Conservation (phyloP, 2,888 invertebrate species). For the Thysanoteuthis rhombus region DNA sequence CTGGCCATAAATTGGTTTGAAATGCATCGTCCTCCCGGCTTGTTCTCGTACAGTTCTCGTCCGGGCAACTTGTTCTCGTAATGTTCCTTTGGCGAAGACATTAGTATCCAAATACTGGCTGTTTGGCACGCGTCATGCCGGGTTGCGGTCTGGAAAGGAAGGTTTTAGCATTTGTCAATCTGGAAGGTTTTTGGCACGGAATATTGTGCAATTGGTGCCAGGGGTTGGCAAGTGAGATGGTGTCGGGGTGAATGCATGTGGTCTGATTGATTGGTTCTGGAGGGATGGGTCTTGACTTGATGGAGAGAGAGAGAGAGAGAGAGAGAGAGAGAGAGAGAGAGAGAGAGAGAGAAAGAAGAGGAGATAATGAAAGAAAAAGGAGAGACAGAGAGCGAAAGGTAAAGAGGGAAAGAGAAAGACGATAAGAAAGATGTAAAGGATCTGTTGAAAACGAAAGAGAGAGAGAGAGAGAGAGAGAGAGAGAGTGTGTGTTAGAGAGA, state of each 20-base stretch:
- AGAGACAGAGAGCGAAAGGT: background rate
- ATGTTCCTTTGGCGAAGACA: background rate
- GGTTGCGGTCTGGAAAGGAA: background rate
- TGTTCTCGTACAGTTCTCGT: background rate
- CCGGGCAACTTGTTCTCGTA: constrained; percentile 12
- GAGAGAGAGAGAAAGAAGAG: background rate
- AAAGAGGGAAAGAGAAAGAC: background rate
- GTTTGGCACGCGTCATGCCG: background rate
- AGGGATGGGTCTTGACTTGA: background rate
- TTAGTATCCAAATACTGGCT: background rate
- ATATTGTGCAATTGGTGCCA: background rate
- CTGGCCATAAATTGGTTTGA: background rate
- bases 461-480: too few relatives aligned
- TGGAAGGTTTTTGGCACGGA: background rate
- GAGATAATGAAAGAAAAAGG: background rate
- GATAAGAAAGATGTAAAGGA: too few relatives aligned
- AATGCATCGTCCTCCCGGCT: background rate
- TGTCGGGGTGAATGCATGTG: background rate
- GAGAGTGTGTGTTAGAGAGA: too few relatives aligned
- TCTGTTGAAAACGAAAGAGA: too few relatives aligned
- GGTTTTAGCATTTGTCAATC: background rate
- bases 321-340: background rate
- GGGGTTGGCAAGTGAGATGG: background rate
- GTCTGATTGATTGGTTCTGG: background rate
- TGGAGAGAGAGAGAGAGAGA: background rate